Conservation (phyloP, 1,140 invertebrate genomes). For the Papilio aristodemus region DNA sequence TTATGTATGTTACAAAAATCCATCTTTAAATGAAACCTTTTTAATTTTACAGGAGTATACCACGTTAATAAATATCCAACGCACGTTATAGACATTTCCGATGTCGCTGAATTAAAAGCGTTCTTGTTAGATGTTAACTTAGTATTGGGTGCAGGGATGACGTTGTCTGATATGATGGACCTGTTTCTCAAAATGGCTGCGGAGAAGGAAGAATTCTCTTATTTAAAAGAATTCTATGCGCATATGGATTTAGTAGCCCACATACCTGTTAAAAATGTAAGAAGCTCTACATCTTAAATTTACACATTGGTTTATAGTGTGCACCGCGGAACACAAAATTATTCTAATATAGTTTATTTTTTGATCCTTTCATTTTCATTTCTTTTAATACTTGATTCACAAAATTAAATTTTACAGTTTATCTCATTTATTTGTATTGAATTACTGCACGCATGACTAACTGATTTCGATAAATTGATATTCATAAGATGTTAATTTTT, state of each 20-base stretch:
- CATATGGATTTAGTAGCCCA: constrained; percentile 86
- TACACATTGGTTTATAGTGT: no score
- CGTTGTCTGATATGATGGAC: constrained; percentile 84
- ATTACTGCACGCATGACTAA: background rate
- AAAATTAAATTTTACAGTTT: background rate
- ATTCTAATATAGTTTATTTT: background rate
- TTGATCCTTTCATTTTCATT: background rate
- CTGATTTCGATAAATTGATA: background rate
- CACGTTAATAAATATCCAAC: constrained; percentile 62
- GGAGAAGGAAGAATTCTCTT: constrained; percentile 74
- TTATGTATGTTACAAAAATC: no score
- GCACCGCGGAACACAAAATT: background rate
- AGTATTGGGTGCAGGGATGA: constrained; percentile 83
- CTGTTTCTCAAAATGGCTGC: constrained; percentile 81
- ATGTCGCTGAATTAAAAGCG: constrained; percentile 84
- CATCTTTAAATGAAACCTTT: no score
- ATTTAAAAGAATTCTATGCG: constrained; percentile 70
- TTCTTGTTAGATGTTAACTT: constrained; percentile 79
- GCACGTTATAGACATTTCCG: constrained; percentile 87
- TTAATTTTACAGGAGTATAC: constrained; percentile 77
- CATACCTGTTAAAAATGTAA: constrained; percentile 85
- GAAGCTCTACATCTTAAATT: constrained; percentile 35
- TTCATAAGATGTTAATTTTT: constrained; percentile 23
- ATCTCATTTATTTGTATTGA: background rate
- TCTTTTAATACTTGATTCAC: background rate